phyloP scores from a whole-genome alignment of 30 jellyfish, hydroid and myxozoan species.

The Turritopsis rubra region DNA sequence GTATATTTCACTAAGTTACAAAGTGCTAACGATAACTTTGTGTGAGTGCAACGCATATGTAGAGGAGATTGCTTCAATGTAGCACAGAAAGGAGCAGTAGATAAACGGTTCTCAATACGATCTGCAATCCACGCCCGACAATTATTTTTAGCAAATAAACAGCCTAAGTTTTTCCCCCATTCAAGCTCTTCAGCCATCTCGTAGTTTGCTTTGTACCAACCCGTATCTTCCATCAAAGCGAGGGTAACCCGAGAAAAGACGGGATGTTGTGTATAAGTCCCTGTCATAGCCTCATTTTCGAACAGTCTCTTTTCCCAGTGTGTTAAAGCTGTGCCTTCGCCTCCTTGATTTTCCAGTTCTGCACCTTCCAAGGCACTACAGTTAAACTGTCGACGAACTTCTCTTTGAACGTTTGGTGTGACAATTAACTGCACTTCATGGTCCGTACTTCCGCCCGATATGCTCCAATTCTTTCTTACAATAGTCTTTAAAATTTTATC shows the following conservation, averaged over 20 bases:
- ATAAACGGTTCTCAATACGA: constrained; percentile 44
- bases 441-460: constrained; percentile 76
- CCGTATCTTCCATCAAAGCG: constrained; percentile 94
- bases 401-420: constrained; percentile 77
- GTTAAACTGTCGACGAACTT: constrained; percentile 65
- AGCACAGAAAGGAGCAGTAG: constrained; percentile 94
- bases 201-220: constrained; percentile 88
- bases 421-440: constrained; percentile 83
- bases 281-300: constrained; percentile 95
- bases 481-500: constrained; percentile 48
- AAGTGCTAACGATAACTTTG: constrained; percentile 71
- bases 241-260: constrained; percentile 73
- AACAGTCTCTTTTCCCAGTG: constrained; percentile 93
- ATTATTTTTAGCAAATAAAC: constrained; percentile 76
- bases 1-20: constrained; percentile 81
- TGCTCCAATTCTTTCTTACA: constrained; percentile 68
- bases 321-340: constrained; percentile 89
- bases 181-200: constrained; percentile 83
- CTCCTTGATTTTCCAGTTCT: constrained; percentile 90
- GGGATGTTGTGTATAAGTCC: constrained; percentile 93
- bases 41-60: constrained; percentile 91
- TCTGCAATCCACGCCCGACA: constrained; percentile 96
- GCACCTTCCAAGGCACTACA: constrained; percentile 88
- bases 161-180: constrained; percentile 86
- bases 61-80: constrained; percentile 87